phyloP scores from a whole-genome alignment of 2,888 invertebrate genomes.

The Apodemia mormo region DNA sequence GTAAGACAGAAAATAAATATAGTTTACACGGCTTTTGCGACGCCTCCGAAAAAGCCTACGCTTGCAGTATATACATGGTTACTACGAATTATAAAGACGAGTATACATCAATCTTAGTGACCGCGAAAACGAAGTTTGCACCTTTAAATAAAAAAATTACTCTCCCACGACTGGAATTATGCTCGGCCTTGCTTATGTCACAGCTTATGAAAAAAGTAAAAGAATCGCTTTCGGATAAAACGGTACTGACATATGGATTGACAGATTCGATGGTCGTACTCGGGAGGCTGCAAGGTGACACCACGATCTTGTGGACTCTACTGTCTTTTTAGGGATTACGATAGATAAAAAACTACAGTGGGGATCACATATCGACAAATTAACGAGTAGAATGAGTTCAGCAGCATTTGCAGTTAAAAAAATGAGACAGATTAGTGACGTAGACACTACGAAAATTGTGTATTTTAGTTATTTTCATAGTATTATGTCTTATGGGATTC shows the following conservation, averaged over 20 bases:
- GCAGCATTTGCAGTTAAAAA: too few relatives aligned
- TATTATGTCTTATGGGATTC: too few relatives aligned
- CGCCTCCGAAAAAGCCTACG: not conserved
- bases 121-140: constrained; percentile 25
- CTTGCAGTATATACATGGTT: constrained; percentile 3
- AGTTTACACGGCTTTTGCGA: constrained; percentile 9
- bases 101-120: constrained; percentile 9
- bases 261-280: too few relatives aligned
- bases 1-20: constrained; percentile 4
- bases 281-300: too few relatives aligned
- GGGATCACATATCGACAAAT: too few relatives aligned
- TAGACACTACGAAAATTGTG: too few relatives aligned
- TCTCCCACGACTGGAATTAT: constrained; percentile 22
- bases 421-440: too few relatives aligned
- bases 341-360: too few relatives aligned
- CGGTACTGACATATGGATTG: constrained; percentile 19
- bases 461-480: too few relatives aligned
- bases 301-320: too few relatives aligned
- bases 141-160: constrained; percentile 21
- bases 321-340: too few relatives aligned
- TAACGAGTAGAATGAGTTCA: too few relatives aligned
- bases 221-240: not conserved
- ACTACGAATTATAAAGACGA: constrained; percentile 12
- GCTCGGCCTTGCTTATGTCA: constrained; percentile 19
- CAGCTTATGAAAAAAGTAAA: constrained; percentile 20